These are phyloP conservation scores for Meliscaeva auricollis DNA, from an alignment of 2,888 invertebrate genomes.

Conservation along the genomic window DNA sequence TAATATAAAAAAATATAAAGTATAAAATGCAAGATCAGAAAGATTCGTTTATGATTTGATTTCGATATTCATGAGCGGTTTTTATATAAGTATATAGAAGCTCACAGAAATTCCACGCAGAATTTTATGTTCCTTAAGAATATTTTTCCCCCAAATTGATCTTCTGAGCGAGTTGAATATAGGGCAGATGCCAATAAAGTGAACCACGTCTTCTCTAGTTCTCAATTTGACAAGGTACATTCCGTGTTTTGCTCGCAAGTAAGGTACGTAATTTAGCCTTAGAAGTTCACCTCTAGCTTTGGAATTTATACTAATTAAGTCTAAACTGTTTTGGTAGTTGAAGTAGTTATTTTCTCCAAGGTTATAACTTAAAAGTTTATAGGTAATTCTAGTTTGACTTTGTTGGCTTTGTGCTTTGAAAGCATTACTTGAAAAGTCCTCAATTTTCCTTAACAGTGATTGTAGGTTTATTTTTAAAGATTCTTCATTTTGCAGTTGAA, in stretches of 20 bases:
- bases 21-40: too few relatives aligned
- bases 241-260: too few relatives aligned
- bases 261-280: too few relatives aligned
- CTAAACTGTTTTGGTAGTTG: too few relatives aligned
- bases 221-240: background rate
- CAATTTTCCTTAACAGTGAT: background rate
- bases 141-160: background rate
- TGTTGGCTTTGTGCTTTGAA: background rate
- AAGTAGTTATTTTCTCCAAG: too few relatives aligned
- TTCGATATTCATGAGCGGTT: background rate
- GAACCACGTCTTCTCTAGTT: background rate
- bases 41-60: too few relatives aligned
- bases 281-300: too few relatives aligned
- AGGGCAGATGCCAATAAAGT: background rate
- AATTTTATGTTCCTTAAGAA: background rate
- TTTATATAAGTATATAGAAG: background rate
- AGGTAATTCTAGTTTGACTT: background rate
- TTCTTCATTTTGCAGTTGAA: constrained; percentile 2
- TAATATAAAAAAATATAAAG: too few relatives aligned
- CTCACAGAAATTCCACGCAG: background rate
- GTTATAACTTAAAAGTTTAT: too few relatives aligned
- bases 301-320: too few relatives aligned
- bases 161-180: background rate
- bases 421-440: background rate
- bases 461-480: background rate